These are phyloP conservation scores for Drosophila lacicola DNA, from an alignment of 2,888 invertebrate species.

Conservation along the genomic window DNA sequence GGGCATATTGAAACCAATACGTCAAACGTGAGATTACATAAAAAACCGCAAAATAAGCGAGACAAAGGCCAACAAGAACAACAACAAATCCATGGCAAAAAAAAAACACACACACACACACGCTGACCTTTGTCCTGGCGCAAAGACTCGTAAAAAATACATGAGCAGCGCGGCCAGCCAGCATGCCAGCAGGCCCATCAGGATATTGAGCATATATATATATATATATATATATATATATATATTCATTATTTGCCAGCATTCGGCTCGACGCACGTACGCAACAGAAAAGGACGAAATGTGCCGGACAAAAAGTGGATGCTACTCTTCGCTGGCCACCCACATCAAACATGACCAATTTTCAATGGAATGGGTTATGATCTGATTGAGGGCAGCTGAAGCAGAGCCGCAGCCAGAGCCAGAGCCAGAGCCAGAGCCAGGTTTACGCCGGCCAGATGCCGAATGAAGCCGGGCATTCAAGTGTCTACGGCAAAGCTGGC, in stretches of 20 bases:
- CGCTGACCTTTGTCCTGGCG: constrained; percentile 77
- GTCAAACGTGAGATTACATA: constrained; percentile 81
- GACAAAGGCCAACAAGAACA: constrained; percentile 60
- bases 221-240: constrained; percentile 12
- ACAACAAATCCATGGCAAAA: constrained; percentile 12
- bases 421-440: too few species aligned
- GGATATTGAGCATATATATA: constrained; percentile 56
- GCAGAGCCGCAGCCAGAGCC: constrained; percentile 13
- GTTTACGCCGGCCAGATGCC: neutral
- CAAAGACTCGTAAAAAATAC: constrained; percentile 79
- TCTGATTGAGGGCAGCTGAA: constrained; percentile 49
- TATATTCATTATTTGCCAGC: constrained; percentile 26
- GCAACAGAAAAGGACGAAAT: constrained; percentile 13
- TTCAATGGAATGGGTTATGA: constrained; percentile 56
- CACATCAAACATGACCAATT: constrained; percentile 34
- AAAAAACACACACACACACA: constrained; percentile 18
- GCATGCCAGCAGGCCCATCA: constrained; percentile 68
- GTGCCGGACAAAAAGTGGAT: constrained; percentile 38
- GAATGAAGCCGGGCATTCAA: neutral
- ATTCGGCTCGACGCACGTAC: constrained; percentile 60
- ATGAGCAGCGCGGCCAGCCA: constrained; percentile 53
- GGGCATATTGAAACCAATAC: constrained; percentile 75
- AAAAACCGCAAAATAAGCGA: constrained; percentile 76
- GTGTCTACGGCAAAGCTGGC: too few species aligned
- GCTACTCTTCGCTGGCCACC: constrained; percentile 41